These are phyloP conservation scores for Cyprinodon variegatus DNA, from an alignment of 2,113 vertebrate genomes.

Conservation along the genomic window DNA sequence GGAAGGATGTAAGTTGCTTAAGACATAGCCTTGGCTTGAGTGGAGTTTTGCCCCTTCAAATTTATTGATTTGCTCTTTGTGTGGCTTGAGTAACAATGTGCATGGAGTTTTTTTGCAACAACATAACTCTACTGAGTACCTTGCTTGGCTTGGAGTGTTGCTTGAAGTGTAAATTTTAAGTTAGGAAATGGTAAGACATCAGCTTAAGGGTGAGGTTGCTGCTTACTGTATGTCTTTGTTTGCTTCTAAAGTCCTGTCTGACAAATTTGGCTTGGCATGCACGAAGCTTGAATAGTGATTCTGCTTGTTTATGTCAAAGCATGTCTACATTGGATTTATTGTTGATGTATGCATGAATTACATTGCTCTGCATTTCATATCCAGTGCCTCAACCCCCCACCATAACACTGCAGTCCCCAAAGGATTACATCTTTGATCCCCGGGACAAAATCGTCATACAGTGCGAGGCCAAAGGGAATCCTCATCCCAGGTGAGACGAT, in stretches of 20 bases:
- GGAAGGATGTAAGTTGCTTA: constrained; percentile 94
- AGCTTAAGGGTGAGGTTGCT: background rate
- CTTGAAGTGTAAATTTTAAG: constrained; percentile 8
- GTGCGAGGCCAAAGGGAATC: constrained; percentile 97
- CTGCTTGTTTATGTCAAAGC: background rate
- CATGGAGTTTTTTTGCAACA: constrained; percentile 54
- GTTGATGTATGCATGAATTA: constrained; percentile 2
- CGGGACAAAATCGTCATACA: constrained; percentile 95
- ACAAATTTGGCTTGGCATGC: constrained; percentile 27
- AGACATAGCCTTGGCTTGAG: constrained; percentile 58
- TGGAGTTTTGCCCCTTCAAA: constrained; percentile 44
- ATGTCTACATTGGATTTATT: background rate
- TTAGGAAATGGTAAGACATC: constrained; percentile 24
- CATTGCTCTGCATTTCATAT: constrained; percentile 31
- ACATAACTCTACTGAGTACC: constrained; percentile 10
- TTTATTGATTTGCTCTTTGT: constrained; percentile 23
- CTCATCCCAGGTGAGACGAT: constrained; percentile 87
- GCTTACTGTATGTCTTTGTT: constrained; percentile 9
- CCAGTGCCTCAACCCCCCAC: constrained; percentile 95
- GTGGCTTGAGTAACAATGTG: constrained; percentile 49
- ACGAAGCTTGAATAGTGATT: constrained; percentile 39
- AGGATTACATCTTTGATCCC: constrained; percentile 97
- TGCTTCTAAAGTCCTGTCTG: constrained; percentile 12
- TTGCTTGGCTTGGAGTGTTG: constrained; percentile 47
- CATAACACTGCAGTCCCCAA: constrained; percentile 93